These are phyloP conservation scores for Agrotis clavis DNA, from an alignment of 2,888 invertebrate genomes.

Conservation along the genomic window DNA sequence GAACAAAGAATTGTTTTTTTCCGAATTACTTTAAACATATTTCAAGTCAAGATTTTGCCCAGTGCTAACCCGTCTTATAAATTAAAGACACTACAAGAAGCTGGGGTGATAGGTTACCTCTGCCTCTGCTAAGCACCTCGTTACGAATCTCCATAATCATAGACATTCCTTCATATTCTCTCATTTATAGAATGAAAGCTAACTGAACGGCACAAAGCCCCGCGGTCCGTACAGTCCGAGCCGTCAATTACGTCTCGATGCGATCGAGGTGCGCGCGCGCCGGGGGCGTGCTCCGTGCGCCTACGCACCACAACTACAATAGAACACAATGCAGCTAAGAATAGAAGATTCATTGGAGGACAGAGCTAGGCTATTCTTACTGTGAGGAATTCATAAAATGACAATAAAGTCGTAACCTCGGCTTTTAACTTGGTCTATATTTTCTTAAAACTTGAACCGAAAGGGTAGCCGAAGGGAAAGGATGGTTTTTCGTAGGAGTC, in stretches of 20 bases:
- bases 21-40: too few species aligned
- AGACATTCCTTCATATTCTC: neutral
- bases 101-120: too few species aligned
- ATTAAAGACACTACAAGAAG: too few species aligned
- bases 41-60: too few species aligned
- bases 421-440: neutral
- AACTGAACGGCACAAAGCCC: conserved; percentile 36
- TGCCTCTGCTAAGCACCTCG: neutral
- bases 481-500: too few species aligned
- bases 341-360: conserved; percentile 36
- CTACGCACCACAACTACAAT: conserved; percentile 59
- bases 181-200: conserved; percentile 40
- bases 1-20: too few species aligned
- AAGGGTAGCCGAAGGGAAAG: too few species aligned
- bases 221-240: conserved; percentile 33
- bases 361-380: neutral
- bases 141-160: neutral
- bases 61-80: too few species aligned
- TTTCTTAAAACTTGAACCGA: neutral
- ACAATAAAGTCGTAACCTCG: neutral
- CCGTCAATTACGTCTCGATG: conserved; percentile 59
- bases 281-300: conserved; percentile 50
- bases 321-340: conserved; percentile 7
- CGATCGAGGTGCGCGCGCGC: conserved; percentile 44
- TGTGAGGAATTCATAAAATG: neutral